Conservation (phyloP, 2,113 vertebrate genomes). For the Chloroceryle aenea region DNA sequence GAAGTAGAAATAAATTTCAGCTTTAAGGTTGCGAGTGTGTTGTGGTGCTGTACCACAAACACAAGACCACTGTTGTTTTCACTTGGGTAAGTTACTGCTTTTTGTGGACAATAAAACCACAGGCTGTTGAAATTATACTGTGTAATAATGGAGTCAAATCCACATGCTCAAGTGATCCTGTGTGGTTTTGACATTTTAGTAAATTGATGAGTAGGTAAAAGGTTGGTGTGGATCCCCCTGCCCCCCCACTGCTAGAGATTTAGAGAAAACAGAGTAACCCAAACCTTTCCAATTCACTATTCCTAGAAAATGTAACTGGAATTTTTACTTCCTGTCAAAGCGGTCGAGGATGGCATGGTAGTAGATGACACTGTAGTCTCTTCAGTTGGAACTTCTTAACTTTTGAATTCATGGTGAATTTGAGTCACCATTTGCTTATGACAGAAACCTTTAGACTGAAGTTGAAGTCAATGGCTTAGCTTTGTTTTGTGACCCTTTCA, state of each 20-base stretch:
- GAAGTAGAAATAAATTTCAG: neutral
- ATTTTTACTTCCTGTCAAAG: neutral
- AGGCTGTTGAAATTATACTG: slow-evolving; percentile 47
- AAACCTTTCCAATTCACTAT: neutral
- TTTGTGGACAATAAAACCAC: slow-evolving; percentile 62
- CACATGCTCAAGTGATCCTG: neutral
- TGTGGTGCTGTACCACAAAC: neutral
- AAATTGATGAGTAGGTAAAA: slow-evolving; percentile 16
- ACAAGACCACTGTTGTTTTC: slow-evolving; percentile 1
- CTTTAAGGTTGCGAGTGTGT: neutral
- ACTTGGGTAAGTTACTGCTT: slow-evolving; percentile 35
- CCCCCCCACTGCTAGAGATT: neutral
- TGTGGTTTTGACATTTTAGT: slow-evolving; percentile 18
- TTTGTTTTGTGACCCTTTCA: slow-evolving; percentile 5
- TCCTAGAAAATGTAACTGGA: neutral
- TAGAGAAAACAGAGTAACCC: neutral
- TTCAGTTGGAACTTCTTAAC: neutral
- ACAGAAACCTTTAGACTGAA: neutral
- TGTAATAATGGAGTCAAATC: slow-evolving; percentile 41
- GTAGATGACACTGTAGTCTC: neutral
- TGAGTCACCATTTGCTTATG: neutral
- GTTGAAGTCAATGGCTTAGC: neutral
- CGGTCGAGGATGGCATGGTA: neutral
- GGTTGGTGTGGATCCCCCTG: neutral
- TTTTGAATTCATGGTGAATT: neutral